A percentile compares a stretch with the other conserved stretches of the same genome.
Evolutionary conservation across 2,113 vertebrate genomes (phyloP).

Genomic region (Coptodon bakossiorum): DNA sequence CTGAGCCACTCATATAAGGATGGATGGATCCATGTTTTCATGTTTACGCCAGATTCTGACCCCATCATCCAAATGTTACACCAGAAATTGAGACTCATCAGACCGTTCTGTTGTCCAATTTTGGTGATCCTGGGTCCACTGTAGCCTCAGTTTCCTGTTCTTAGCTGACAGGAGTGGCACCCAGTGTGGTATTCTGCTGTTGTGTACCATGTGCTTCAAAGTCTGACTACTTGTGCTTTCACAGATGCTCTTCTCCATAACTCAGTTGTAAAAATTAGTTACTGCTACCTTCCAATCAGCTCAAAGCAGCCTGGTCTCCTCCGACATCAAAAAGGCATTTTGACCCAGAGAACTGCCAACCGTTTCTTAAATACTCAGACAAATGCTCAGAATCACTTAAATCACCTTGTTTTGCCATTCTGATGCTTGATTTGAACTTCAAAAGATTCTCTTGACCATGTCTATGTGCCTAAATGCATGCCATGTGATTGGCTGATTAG

Average conservation of each 20-base stretch:
- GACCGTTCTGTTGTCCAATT: neutral
- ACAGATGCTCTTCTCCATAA: neutral
- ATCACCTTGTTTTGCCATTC: neutral
- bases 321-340: neutral
- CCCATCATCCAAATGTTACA: neutral
- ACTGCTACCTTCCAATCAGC: neutral
- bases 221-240: neutral
- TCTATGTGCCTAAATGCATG: neutral
- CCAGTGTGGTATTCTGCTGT: neutral
- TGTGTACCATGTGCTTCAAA: neutral
- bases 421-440: neutral
- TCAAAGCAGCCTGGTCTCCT: neutral
- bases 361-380: neutral
- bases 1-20: neutral
- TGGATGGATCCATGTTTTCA: neutral
- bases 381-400: neutral
- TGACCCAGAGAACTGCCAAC: neutral
- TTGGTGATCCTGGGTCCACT: neutral
- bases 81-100: neutral
- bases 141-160: neutral
- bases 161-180: neutral
- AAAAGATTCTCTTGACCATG: too few relatives aligned
- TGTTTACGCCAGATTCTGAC: neutral
- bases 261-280: neutral
- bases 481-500: neutral